Evolutionary conservation across 2,888 invertebrate species (phyloP), one percentile per base, ranked within the genome.

Genomic region (Amorpha juglandis): DNA sequence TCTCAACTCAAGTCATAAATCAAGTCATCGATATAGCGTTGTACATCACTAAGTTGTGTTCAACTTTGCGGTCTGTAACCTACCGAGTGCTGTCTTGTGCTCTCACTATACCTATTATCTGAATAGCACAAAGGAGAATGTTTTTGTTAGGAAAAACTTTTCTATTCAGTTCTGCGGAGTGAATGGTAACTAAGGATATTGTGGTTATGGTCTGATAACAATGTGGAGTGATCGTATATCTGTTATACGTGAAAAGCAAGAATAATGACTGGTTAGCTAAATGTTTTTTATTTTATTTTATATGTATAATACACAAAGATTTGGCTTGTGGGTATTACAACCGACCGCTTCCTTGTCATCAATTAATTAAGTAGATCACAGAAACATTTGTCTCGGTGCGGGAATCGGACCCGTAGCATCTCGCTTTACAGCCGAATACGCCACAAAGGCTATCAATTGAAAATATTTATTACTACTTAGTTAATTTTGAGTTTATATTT

Each of bases 31-130:
- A 74, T 68, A 71, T 50, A 7, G 11, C 0, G 1, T 27, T 42
- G 47, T 65, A 63, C 79, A 74, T 73, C 78, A 68, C 73, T 72
- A 71, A 70, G 75, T 78, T 73, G 75, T 75, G 77, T 76, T 71
- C 69, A 80, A 77, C 73, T 74, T 72, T 74, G 76, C 71, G 70
- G 68, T 73, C 73, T 72, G 72, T 76, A 70, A 74, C 74, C 71
- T 70, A 67, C 68, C 69, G 68, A 63, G 67, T 69, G 67, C 71
- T 68, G 69, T 73, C 64, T 71, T 74, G 68, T 70, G 35, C 62
- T 63, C 50, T 50, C 58, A 63, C 52, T 45, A 67, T 58, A 64
- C 53, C 47, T 65, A 58, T 65, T 65, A 66, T 63, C 47, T 19
- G 58, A 65, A 65, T 35, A 47, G 62, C 63, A 66, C 66, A 63